Conservation (phyloP, 2,888 invertebrate genomes). For the Desoria tigrina region DNA sequence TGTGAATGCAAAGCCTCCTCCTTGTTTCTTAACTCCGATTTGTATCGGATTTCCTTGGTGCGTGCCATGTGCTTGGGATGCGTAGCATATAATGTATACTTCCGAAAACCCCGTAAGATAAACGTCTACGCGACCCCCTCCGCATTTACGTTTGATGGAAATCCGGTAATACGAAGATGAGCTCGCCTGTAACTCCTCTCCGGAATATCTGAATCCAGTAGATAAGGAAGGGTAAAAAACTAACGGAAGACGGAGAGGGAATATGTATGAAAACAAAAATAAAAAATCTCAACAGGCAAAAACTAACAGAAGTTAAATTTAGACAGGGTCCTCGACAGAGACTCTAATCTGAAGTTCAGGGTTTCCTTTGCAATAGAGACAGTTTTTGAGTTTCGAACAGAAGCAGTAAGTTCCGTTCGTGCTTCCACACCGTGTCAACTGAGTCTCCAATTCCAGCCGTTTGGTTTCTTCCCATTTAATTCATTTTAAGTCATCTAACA, state of each 20-base stretch:
- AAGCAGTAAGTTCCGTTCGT: neutral
- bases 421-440: neutral
- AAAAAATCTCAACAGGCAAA: conserved; percentile 9
- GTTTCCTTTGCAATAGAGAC: neutral
- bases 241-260: neutral
- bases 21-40: neutral
- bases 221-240: conserved; percentile 5
- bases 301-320: conserved; percentile 6
- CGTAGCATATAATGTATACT: no score
- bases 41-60: conserved; percentile 8
- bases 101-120: no score
- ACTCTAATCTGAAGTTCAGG: conserved; percentile 6
- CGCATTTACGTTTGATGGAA: no score
- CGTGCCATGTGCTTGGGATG: conserved; percentile 3
- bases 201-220: neutral
- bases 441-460: no score
- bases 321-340: conserved; percentile 3
- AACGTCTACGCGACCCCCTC: no score
- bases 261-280: no score
- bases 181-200: neutral
- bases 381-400: neutral
- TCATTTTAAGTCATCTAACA: no score
- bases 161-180: neutral
- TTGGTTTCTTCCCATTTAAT: no score
- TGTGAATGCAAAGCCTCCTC: neutral